Evolutionary conservation across 2,113 vertebrate species (phyloP).

Genomic region (Silurus meridionalis): DNA sequence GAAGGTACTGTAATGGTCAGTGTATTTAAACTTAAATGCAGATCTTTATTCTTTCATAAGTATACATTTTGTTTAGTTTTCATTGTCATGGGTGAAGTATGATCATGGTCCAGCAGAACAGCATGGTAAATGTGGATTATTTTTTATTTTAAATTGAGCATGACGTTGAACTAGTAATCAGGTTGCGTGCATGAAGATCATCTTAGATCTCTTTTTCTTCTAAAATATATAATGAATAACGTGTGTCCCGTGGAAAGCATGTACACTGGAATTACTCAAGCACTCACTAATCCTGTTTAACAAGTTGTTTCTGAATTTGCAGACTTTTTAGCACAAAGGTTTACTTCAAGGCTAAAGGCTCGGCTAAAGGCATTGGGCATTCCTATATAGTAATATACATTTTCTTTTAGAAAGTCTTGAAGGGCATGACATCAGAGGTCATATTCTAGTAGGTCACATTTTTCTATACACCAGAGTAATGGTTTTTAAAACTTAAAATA

Average conservation of each 20-base stretch:
- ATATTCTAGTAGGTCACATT: background rate
- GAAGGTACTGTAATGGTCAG: background rate
- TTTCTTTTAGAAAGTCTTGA: background rate
- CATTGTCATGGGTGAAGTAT: too few relatives aligned
- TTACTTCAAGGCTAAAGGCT: background rate
- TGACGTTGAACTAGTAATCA: background rate
- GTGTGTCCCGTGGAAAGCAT: background rate
- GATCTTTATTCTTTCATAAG: too few relatives aligned
- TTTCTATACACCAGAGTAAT: background rate
- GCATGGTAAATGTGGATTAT: background rate
- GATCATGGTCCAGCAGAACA: too few relatives aligned
- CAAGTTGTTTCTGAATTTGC: background rate
- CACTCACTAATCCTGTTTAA: background rate
- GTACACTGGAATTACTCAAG: background rate
- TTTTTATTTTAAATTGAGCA: background rate
- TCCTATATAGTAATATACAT: background rate
- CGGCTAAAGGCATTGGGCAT: too few relatives aligned
- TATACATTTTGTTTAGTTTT: too few relatives aligned
- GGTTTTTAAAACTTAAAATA: background rate
- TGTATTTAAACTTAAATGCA: too few relatives aligned
- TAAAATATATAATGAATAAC: background rate
- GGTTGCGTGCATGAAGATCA: too few relatives aligned
- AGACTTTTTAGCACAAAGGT: background rate
- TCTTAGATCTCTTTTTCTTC: background rate
- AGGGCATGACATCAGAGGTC: background rate